Conservation (phyloP, 2,888 invertebrate species). For the Tolmerus cingulatus region DNA sequence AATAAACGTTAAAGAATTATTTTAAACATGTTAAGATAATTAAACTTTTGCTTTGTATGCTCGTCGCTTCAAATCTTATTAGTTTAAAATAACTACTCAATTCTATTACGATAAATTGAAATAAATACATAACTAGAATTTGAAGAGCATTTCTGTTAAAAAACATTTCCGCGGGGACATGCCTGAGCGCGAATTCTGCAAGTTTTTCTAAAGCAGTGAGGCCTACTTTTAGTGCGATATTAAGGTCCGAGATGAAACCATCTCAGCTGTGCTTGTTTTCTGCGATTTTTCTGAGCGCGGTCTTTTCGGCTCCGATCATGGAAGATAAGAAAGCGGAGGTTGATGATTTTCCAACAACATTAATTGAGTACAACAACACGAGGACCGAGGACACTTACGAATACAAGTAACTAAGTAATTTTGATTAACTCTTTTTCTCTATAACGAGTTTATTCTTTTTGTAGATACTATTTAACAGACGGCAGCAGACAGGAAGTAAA, state of each 20-base stretch:
- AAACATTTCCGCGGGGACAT: neutral
- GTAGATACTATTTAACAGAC: neutral
- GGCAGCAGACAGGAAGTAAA: neutral
- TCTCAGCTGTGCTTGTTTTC: neutral
- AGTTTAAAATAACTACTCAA: neutral
- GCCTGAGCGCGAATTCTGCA: neutral
- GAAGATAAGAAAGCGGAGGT: neutral
- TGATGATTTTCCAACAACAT: neutral
- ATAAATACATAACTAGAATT: neutral
- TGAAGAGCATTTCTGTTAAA: neutral
- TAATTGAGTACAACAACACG: neutral
- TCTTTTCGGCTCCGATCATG: neutral
- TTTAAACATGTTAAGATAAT: too few relatives aligned
- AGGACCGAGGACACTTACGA: neutral
- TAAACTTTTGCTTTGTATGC: too few relatives aligned
- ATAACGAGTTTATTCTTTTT: neutral
- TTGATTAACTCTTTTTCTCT: neutral
- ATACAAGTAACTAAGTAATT: neutral
- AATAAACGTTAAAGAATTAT: neutral
- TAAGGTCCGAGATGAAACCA: neutral
- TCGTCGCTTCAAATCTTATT: too few relatives aligned
- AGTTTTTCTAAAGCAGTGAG: neutral
- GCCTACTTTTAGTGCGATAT: neutral
- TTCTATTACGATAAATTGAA: neutral
- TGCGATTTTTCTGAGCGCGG: neutral